Base-by-base conservation (phyloP, 2,888 invertebrate genomes). In the Notodonta ziczac region DNA sequence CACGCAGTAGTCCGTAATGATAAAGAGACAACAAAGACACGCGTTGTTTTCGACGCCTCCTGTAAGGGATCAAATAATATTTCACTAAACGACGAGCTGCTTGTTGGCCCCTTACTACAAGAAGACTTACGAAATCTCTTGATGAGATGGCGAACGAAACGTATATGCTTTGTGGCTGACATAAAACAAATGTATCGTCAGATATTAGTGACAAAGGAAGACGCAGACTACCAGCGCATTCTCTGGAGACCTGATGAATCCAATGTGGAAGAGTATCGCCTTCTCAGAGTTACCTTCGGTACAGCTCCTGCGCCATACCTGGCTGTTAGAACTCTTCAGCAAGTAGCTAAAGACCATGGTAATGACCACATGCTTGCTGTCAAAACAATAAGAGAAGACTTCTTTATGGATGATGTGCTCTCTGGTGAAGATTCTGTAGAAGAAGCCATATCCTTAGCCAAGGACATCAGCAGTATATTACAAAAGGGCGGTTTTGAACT, bases 101-200 rank as follows among this genome's bases (percentile, higher is more conserved):
- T 76, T 5, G 58, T 65, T 0, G 78, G 78, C 16, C 73, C 77
- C 10, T 56, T 57, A 42, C 51, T 80, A 7, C 65, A 69, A 59
- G 51, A 64, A 40, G 74, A 77, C 58, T 50, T 80, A n/a, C 66
- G 76, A 55, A 59, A 63, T 16, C 60, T 81, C 0, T 48, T 80
- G 16, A 68, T 77, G 60, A 57, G 76, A 60, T 80, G 73, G 68
- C 56, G 77, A 40, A 66, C 59, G 14, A 60, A 78, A 32, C 57
- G 48, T 3, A 50, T 80, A 4, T 75, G 70, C 32, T 72, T 77
- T 32, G 71, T 71, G 0, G 60, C 70, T 10, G 77, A 77, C 46
- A 70, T 79, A 6, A 16, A 61, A 52, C 75, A 78, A 61, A 82
- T 83, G 80, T 83, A 79, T 42, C 56, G 78, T 42, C 65, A 69